Conservation (phyloP, 1,140 invertebrate genomes). For the Neuroterus valhalla region DNA sequence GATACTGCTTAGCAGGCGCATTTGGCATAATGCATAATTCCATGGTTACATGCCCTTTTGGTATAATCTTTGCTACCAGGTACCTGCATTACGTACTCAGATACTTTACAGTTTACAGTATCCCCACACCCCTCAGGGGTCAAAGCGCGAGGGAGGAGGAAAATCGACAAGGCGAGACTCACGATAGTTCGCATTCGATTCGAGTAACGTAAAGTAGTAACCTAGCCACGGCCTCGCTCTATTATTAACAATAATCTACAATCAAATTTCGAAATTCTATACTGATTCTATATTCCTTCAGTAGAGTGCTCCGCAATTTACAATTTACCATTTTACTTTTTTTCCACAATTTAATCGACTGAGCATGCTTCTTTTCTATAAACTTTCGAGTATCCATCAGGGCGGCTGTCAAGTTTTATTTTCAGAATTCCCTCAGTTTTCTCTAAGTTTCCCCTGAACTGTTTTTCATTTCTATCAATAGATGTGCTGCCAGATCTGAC, state of each 20-base stretch:
- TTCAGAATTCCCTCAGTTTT: no score
- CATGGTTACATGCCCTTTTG: slow-evolving; percentile 45
- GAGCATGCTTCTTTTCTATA: no score
- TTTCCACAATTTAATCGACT: no score
- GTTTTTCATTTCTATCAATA: no score
- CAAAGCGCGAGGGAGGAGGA: background rate
- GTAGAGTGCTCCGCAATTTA: background rate
- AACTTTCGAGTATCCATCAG: no score
- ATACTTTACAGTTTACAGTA: slow-evolving; percentile 9
- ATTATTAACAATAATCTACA: slow-evolving; percentile 29
- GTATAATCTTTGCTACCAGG: slow-evolving; percentile 21
- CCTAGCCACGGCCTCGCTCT: background rate
- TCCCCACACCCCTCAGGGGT: slow-evolving; percentile 6
- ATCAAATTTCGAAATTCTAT: slow-evolving; percentile 2
- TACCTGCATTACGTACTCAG: slow-evolving; percentile 15
- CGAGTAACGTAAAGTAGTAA: no score
- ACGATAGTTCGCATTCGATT: slow-evolving; percentile 29
- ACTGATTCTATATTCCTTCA: background rate
- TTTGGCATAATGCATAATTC: slow-evolving; percentile 63
- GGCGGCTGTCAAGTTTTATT: no score
- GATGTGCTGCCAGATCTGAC: no score
- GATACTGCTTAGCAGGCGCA: slow-evolving; percentile 62
- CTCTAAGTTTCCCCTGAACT: no score
- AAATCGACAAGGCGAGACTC: background rate
- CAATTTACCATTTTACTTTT: background rate